A percentile compares a stretch with the other conserved stretches of the same genome.
phyloP scores from a whole-genome alignment of 2,888 invertebrate genomes.

The Epinotia bilunana region DNA sequence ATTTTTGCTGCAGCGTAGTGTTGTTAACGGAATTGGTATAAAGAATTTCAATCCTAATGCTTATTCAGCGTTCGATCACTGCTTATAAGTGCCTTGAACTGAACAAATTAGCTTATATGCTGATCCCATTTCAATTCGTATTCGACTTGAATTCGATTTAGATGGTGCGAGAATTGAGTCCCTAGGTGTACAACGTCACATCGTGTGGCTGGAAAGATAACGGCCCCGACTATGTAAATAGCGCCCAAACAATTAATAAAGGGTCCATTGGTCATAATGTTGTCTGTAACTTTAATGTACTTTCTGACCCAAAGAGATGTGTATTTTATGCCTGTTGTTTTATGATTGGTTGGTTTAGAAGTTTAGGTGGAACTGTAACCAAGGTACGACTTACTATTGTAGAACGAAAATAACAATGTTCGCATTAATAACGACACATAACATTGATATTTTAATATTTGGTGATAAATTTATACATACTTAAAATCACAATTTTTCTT shows the following conservation, averaged over 20 bases:
- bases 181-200: slow-evolving; percentile 57
- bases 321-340: neutral
- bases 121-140: neutral
- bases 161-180: slow-evolving; percentile 26
- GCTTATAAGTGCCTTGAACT: neutral
- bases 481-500: too few relatives aligned
- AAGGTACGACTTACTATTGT: neutral
- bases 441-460: too few relatives aligned
- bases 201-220: slow-evolving; percentile 79
- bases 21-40: too few relatives aligned
- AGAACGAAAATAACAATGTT: neutral
- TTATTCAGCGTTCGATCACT: too few relatives aligned
- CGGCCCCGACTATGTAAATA: slow-evolving; percentile 78
- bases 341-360: slow-evolving; percentile 1
- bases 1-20: too few relatives aligned
- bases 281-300: slow-evolving; percentile 67
- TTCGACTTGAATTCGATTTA: neutral
- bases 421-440: too few relatives aligned
- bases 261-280: slow-evolving; percentile 77
- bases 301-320: slow-evolving; percentile 13
- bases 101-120: neutral
- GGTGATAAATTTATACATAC: too few relatives aligned
- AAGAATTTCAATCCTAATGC: too few relatives aligned
- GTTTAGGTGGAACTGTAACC: neutral
- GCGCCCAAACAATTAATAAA: slow-evolving; percentile 77